Percentiles rank a stretch among this genome's conserved stretches.
phyloP scores from a whole-genome alignment of 2,113 vertebrate species.

The Brienomyrus longianalis region DNA sequence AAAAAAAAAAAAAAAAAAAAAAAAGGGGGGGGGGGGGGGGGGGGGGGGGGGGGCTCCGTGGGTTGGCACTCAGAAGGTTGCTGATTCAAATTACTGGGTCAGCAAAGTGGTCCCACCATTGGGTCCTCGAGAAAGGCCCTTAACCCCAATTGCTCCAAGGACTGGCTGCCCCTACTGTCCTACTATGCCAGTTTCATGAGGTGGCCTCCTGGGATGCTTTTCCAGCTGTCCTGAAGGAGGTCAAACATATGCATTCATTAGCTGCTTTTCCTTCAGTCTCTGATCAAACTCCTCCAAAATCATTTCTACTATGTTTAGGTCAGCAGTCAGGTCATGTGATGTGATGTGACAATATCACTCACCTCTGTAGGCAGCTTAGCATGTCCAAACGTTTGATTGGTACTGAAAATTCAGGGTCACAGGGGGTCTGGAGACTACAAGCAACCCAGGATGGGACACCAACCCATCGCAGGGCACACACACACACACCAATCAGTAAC shows the following conservation, averaged over 20 bases:
- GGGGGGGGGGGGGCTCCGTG: not conserved
- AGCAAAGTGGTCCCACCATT: not conserved
- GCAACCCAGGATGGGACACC: not conserved
- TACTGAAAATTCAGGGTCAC: not conserved
- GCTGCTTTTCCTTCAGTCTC: not conserved
- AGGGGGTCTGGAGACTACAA: not conserved
- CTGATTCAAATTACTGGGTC: not conserved
- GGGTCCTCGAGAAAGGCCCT: not conserved
- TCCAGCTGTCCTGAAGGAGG: not conserved
- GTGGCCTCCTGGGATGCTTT: not conserved
- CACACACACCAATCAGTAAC: too few species aligned
- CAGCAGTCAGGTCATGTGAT: not conserved
- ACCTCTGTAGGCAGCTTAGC: not conserved
- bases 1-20: too few species aligned
- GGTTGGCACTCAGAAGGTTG: not conserved
- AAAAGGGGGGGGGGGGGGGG: too few species aligned
- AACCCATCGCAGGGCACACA: not conserved
- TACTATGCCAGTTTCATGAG: not conserved
- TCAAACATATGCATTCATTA: not conserved
- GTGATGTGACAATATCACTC: not conserved
- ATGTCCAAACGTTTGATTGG: not conserved
- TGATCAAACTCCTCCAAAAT: not conserved
- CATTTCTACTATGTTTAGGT: not conserved
- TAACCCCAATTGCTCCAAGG: too few species aligned
- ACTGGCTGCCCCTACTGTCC: not conserved